Conservation (phyloP, 2,888 invertebrate genomes). For the Steinernema hermaphroditum region DNA sequence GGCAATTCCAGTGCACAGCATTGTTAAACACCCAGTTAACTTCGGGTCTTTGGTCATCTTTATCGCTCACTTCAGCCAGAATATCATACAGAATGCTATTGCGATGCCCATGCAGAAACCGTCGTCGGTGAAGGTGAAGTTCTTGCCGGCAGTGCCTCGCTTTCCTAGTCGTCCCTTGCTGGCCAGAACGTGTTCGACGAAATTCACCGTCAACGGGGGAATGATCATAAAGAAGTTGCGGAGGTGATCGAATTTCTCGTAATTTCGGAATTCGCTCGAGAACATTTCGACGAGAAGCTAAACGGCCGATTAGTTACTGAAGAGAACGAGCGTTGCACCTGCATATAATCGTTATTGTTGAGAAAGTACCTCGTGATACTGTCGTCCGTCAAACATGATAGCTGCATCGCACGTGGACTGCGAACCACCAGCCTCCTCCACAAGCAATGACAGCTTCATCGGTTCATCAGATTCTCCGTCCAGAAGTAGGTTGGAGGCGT, state of each 20-base stretch:
- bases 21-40: no score
- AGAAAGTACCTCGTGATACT: conserved; percentile 24
- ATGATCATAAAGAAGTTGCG: conserved; percentile 89
- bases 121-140: conserved; percentile 92
- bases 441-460: conserved; percentile 9
- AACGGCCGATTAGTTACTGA: conserved; percentile 3
- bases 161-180: conserved; percentile 90
- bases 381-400: conserved; percentile 24
- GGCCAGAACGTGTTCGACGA: conserved; percentile 86
- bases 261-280: conserved; percentile 81
- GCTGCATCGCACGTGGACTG: conserved; percentile 18
- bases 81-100: no score
- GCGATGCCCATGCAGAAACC: conserved; percentile 95
- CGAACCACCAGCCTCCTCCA: conserved; percentile 13
- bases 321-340: conserved; percentile 37
- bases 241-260: conserved; percentile 81
- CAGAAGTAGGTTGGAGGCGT: conserved; percentile 87
- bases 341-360: conserved; percentile 39
- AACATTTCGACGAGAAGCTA: conserved; percentile 88
- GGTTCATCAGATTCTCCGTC: conserved; percentile 67
- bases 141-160: conserved; percentile 76
- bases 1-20: no score
- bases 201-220: conserved; percentile 87
- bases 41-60: no score
- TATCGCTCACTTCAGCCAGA: no score